Evolutionary conservation across 2,113 vertebrate species (phyloP), one percentile per base, ranked within the genome.

Genomic region (Pavo muticus): DNA sequence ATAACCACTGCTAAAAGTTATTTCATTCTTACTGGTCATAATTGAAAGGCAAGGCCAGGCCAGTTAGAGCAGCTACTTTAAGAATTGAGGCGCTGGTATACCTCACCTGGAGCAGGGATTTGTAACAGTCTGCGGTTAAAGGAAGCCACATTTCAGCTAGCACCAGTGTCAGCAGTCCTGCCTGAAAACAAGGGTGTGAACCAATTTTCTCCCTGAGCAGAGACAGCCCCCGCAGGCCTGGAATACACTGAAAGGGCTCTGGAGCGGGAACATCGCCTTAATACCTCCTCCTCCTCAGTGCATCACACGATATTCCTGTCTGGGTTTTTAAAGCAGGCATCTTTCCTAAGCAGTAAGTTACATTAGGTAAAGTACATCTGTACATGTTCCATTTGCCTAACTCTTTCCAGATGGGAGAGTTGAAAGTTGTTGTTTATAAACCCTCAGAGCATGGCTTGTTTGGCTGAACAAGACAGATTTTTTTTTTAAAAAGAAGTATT

Each of bases 181-280:
- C 79, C 91, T 21, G 71, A 59, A 75, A 92, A 71, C 5, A 39
- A 57, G 50, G 65, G 56, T 2, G 78, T 32, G 60, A 77, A 18
- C 37, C 60, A 5, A 3, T 18, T 23, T 11, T 75, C 83, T 29
- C 70, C 23, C 39, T 4, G 4, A 40, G 92, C 8, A 81, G 60
- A 91, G 42, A 68, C 68, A 61, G 88, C 75, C 79, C 40, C 82
- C 3, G 64, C 83, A 91, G 91, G 83, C 48, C 82, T 93, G 89
- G 83, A 86, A 80, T 47, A 42, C 18, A 52, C 76, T 63, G 69
- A 77, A 87, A 93, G 77, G 65, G 78, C 67, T 77, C 82, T 24
- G 50, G 23, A 20, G 57, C 48, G 27, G 60, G 65, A 93, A 63
- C 64, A 11, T 9, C 0, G 1, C 48, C 92, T 80, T 64, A 56